phyloP scores from a whole-genome alignment of 2,113 vertebrate genomes.

The Cottus gobio region DNA sequence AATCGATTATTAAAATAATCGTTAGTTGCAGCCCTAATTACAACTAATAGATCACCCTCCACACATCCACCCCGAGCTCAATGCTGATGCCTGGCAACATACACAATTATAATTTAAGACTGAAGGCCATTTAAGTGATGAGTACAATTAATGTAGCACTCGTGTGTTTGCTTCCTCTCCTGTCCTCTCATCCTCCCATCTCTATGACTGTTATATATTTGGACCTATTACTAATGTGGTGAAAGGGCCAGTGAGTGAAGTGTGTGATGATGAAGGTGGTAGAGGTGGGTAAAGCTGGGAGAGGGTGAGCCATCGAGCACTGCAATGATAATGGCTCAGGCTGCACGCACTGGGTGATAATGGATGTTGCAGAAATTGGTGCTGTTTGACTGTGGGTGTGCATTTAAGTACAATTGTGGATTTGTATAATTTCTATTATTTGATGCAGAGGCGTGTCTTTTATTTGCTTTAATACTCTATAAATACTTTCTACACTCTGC shows the following conservation, averaged over 20 bases:
- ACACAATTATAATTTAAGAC: slow-evolving; percentile 68
- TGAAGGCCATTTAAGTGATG: slow-evolving; percentile 55
- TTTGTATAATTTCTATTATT: slow-evolving; percentile 26
- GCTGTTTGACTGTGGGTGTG: slow-evolving; percentile 46
- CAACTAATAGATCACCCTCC: slow-evolving; percentile 1
- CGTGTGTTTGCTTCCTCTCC: slow-evolving; percentile 8
- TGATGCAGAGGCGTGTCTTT: slow-evolving; percentile 9
- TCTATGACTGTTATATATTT: slow-evolving; percentile 40
- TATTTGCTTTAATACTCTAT: neutral
- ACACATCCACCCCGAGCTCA: slow-evolving; percentile 9
- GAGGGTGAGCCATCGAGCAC: slow-evolving; percentile 52
- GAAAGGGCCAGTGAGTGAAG: slow-evolving; percentile 53
- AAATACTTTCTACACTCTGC: neutral
- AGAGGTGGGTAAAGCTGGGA: slow-evolving; percentile 34
- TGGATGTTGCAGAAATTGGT: slow-evolving; percentile 50
- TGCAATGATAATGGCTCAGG: slow-evolving; percentile 56
- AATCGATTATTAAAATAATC: too few relatives aligned
- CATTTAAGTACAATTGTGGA: neutral
- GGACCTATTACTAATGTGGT: slow-evolving; percentile 62
- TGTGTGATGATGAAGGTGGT: slow-evolving; percentile 54
- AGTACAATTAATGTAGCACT: slow-evolving; percentile 62
- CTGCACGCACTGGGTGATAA: slow-evolving; percentile 57
- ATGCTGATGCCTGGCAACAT: slow-evolving; percentile 53
- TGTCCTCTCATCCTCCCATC: slow-evolving; percentile 34
- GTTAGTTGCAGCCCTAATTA: too few relatives aligned